Evolutionary conservation across 2,797 vertebrate genomes (phyloP), one percentile per base, ranked within the genome.

Genomic region (Lepus townsendii): DNA sequence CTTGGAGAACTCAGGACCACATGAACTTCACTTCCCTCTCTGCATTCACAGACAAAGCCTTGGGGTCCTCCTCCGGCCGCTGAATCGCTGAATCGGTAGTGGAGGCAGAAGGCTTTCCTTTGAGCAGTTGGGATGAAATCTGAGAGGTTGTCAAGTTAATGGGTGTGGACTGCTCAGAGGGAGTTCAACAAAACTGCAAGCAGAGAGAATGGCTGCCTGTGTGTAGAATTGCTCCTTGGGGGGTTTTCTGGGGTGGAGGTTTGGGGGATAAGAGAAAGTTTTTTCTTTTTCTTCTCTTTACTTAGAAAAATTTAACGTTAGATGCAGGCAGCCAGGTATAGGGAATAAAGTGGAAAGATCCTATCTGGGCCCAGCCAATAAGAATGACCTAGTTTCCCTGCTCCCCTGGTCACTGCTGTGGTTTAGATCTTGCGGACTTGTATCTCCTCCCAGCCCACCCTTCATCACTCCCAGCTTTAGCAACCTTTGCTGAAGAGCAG

Each of bases 121-220:
- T 77, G 19, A 75, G 42, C 19, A 65, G 35, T 57, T 82, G 47
- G 35, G 65, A 52, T 42, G 22, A 13, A 72, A 54, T 63, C 66
- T n/a, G 76, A 83, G 50, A 79, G 63, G 26, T 1, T 42, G n/a
- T 27, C 30, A 30, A 71, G 38, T 27, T 69, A 68, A 71, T 82
- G n/a, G 88, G 73, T 35, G 66, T 68, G 63, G 35, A 72, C 19
- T 17, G 11, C 22, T 57, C 30, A 65, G n/a, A 85, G 7, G 50
- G 27, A 72, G 38, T 76, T 87, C 88, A 63, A 95, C 89, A 75
- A 84, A 20, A 65, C 83, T 16, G 32, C 50, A 80, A 92, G 30
- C 35, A 42, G 68, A 93, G 62, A 71, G n/a, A 92, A 89, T 62
- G 42, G 42, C 42, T 77, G 50, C 73, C 73, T 69, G 11, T 42